Evolutionary conservation across 2,113 vertebrate species (phyloP).

Genomic region (Brachyistius frenatus): DNA sequence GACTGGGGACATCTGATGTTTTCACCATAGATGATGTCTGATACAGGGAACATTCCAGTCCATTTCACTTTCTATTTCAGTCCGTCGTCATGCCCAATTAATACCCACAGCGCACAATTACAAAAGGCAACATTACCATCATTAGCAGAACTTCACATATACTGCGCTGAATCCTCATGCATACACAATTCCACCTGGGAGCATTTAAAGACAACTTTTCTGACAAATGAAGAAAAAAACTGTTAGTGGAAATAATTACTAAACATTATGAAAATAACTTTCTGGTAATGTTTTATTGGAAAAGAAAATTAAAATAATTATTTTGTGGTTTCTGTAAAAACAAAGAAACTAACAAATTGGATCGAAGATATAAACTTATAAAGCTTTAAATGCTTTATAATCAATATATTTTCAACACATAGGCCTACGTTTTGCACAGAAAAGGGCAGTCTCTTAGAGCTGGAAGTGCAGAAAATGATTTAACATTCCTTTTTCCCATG

Average conservation of each 20-base stretch:
- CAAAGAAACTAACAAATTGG: too few relatives aligned
- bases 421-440: too few relatives aligned
- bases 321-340: not conserved
- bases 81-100: slow-evolving; percentile 46
- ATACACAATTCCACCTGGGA: not conserved
- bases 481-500: too few relatives aligned
- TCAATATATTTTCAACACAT: too few relatives aligned
- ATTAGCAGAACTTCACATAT: not conserved
- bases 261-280: not conserved
- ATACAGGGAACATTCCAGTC: slow-evolving; percentile 25
- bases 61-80: slow-evolving; percentile 29
- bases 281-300: not conserved
- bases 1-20: not conserved
- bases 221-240: not conserved
- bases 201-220: not conserved
- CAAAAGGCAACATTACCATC: not conserved
- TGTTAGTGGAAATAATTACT: not conserved
- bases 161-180: not conserved
- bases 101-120: slow-evolving; percentile 19
- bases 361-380: too few relatives aligned
- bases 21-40: not conserved
- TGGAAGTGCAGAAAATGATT: too few relatives aligned
- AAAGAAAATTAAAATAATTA: not conserved
- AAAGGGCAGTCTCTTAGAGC: too few relatives aligned
- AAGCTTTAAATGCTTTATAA: too few relatives aligned